Percentiles rank a stretch among this genome's conserved stretches.
These are phyloP conservation scores for Eristalis tenax DNA, from an alignment of 2,888 invertebrate species.

Conservation along the genomic window DNA sequence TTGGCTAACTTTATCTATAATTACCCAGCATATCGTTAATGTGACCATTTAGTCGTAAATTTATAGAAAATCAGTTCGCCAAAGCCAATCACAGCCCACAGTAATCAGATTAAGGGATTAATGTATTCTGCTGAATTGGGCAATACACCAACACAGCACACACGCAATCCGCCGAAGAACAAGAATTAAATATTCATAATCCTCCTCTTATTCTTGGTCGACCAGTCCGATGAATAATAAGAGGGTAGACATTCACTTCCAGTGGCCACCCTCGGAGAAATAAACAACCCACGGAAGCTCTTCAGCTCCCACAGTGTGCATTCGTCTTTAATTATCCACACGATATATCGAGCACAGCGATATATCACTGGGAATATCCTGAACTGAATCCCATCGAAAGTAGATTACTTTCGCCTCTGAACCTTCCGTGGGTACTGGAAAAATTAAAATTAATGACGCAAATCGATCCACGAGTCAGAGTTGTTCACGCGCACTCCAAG, in stretches of 20 bases:
- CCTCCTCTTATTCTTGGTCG: neutral
- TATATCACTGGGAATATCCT: constrained; percentile 1
- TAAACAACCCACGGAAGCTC: neutral
- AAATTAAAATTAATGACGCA: constrained; percentile 56
- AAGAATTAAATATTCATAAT: constrained; percentile 45
- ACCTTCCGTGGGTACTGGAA: neutral
- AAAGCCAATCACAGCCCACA: neutral
- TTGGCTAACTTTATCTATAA: neutral
- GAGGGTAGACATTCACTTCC: too few species aligned
- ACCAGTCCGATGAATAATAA: neutral
- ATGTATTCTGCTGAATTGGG: neutral
- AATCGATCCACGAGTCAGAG: constrained; percentile 1
- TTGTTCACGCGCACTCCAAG: neutral
- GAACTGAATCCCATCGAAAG: constrained; percentile 1
- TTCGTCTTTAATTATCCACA: constrained; percentile 31
- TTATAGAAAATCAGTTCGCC: constrained; percentile 7
- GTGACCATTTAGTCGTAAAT: neutral
- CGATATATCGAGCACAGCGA: neutral
- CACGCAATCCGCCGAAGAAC: neutral
- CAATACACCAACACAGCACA: neutral
- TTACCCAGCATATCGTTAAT: neutral
- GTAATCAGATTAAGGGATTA: constrained; percentile 13
- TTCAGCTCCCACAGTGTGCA: neutral
- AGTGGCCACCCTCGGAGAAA: too few species aligned
- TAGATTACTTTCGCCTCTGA: neutral